These are phyloP conservation scores for Pachyseris speciosa DNA, from an alignment of 64 coral and sea anemone species.

Conservation along the genomic window DNA sequence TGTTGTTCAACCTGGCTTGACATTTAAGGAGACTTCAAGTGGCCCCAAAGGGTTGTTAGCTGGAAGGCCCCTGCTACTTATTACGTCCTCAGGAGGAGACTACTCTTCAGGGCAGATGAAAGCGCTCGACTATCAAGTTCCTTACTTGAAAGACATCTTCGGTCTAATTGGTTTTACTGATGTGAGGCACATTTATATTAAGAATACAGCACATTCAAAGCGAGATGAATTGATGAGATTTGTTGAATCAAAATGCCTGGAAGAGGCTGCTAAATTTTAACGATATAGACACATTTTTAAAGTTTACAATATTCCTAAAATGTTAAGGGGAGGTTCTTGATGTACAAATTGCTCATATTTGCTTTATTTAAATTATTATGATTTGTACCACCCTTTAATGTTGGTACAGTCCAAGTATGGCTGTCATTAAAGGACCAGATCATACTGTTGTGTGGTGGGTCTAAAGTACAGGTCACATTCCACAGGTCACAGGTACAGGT, in stretches of 20 bases:
- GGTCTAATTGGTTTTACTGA: constrained; percentile 95
- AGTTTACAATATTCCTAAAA: background rate
- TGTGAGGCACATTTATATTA: constrained; percentile 95
- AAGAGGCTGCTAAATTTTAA: constrained; percentile 67
- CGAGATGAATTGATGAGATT: constrained; percentile 54
- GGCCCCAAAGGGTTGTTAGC: constrained; percentile 83
- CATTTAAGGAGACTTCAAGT: constrained; percentile 81
- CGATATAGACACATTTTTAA: background rate
- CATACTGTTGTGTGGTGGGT: too few relatives aligned
- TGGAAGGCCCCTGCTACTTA: constrained; percentile 76
- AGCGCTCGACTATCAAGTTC: constrained; percentile 90
- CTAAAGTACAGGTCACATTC: too few relatives aligned
- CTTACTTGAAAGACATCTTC: constrained; percentile 93
- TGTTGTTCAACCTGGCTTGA: constrained; percentile 95
- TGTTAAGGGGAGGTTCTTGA: too few relatives aligned
- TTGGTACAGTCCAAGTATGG: too few relatives aligned
- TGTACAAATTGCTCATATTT: too few relatives aligned
- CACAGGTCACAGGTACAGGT: too few relatives aligned
- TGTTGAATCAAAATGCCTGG: constrained; percentile 30
- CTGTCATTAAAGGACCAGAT: too few relatives aligned
- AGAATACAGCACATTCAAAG: constrained; percentile 83
- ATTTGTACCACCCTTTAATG: too few relatives aligned
- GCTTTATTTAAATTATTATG: too few relatives aligned
- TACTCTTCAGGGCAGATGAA: constrained; percentile 79
- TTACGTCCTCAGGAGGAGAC: constrained; percentile 92